These are phyloP conservation scores for Drosophila ercepeae DNA, from an alignment of 1,140 invertebrate species.

Conservation along the genomic window DNA sequence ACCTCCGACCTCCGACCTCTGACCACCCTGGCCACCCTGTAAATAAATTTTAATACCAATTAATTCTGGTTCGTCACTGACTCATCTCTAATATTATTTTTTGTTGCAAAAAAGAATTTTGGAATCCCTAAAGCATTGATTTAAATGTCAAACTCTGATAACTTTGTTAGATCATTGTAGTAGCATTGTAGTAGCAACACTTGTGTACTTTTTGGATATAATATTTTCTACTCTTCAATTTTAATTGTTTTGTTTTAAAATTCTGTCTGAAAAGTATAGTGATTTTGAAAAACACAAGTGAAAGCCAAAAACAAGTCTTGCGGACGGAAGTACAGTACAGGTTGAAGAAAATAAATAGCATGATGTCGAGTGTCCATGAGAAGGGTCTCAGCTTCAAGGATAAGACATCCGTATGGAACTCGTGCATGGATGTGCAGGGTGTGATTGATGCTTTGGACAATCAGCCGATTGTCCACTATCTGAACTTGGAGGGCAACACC, in stretches of 20 bases:
- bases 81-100: too few species aligned
- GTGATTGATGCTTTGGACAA: background rate
- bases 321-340: too few species aligned
- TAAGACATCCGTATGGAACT: background rate
- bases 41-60: too few species aligned
- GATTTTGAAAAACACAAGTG: background rate
- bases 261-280: background rate
- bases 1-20: background rate
- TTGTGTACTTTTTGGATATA: too few species aligned
- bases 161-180: too few species aligned
- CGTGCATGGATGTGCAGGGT: background rate
- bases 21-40: background rate
- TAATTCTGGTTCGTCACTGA: too few species aligned
- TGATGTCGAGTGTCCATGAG: background rate
- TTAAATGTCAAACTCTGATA: too few species aligned
- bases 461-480: background rate
- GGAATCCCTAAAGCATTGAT: too few species aligned
- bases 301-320: too few species aligned
- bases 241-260: background rate
- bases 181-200: too few species aligned
- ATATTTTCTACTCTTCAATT: too few species aligned
- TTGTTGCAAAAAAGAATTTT: too few species aligned
- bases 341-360: background rate
- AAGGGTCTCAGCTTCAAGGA: background rate
- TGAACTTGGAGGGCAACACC: background rate